Percentiles rank a stretch among this genome's conserved stretches.
These are phyloP conservation scores for Diceros bicornis DNA, from an alignment of 2,797 vertebrate species.

Conservation along the genomic window DNA sequence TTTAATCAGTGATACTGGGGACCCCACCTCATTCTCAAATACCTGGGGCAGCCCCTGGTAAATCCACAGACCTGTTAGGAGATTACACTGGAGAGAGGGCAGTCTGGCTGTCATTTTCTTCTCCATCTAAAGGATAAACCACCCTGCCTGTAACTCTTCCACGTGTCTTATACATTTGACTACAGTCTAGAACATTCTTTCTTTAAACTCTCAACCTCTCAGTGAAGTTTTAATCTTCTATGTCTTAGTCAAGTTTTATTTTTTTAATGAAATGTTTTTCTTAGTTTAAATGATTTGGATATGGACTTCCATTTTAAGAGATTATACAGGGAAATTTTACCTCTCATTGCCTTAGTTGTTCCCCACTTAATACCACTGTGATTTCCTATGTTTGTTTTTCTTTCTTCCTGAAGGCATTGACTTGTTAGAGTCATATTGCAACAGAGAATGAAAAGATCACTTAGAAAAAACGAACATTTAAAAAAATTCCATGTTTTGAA, in stretches of 20 bases:
- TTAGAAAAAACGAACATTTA: background rate
- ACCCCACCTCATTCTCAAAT: background rate
- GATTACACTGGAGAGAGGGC: background rate
- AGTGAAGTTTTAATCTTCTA: background rate
- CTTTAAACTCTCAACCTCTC: conserved; percentile 20
- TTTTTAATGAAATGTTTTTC: conserved; percentile 36
- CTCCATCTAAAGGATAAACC: background rate
- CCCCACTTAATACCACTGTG: background rate
- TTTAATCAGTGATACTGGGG: background rate
- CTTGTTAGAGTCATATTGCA: background rate
- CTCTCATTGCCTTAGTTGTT: background rate
- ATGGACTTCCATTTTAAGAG: background rate
- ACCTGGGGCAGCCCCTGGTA: background rate
- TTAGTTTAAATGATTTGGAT: conserved; percentile 32
- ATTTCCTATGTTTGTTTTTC: background rate
- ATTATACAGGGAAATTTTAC: background rate
- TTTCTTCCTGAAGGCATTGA: conserved; percentile 14
- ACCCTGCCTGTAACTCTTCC: background rate
- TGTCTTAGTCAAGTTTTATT: background rate
- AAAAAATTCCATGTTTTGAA: background rate
- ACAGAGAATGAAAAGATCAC: background rate
- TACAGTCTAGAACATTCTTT: background rate
- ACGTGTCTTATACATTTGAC: background rate
- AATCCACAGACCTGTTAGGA: background rate
- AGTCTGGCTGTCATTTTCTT: background rate